Base-by-base conservation (phyloP, 35 echinoderm and acorn worm species). In the Apostichopus parvimensis region DNA sequence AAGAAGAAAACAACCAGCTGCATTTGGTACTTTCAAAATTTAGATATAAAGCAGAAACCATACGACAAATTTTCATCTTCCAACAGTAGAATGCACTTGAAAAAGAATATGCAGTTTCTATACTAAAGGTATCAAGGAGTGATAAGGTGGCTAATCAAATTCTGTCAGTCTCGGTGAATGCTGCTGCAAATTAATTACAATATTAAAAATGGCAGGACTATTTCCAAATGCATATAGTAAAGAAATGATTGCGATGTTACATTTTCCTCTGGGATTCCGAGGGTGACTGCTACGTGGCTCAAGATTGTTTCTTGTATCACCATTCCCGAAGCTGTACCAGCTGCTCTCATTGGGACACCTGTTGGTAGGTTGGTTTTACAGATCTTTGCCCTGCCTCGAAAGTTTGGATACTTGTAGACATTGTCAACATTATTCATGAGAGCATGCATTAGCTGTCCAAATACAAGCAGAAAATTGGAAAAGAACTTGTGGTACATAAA, bases 261-360 rank as follows among this genome's bases (percentile, higher is more conserved):
- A 18, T 84, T 84, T 59, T 84, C n/a, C 58, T 84, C 81, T n/a
- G 81, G 54, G n/a, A 84, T 13, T 58, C 56, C 54, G 17, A 84
- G 8, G 1, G 55, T 21, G 20, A 17, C 20, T 15, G 81, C 81
- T 60, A 84, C 57, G n/a, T 84, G 81, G 56, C 57, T 84, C n/a
- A 84, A 59, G 18, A 84, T 20, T 8, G 55, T 84, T 20, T 58
- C 81, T 59, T 59, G 54, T 58, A 84, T 58, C 17, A 20, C 81
- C 81, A 84, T 58, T 21, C 17, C 10, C 24, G 81, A 20, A n/a
- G 54, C 81, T 84, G 56, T 58, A 21, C 81, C 81, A 55, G 79
- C 54, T 14, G 79, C 21, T 55, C 79, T 45, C 79, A 82, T 82
- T 54, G 79, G 79, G n/a, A 82, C 79, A 13, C 34, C 45, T 4